Percentiles rank a stretch among this genome's conserved stretches.
Evolutionary conservation across 2,797 vertebrate species (phyloP).

Genomic region (Netta rufina): DNA sequence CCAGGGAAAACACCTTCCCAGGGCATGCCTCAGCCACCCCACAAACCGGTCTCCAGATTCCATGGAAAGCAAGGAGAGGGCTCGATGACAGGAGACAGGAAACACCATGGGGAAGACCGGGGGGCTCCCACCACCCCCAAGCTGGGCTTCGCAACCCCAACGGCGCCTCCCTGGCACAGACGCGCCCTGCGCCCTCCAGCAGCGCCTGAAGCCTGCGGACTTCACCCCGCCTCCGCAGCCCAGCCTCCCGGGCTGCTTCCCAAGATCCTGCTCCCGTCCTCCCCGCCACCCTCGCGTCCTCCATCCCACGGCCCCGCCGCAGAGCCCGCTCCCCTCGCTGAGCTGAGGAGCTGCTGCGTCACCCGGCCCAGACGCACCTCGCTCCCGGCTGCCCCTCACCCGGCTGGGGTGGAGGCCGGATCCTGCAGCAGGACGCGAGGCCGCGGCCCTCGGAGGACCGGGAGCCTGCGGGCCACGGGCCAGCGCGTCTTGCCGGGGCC

Average conservation of each 20-base stretch:
- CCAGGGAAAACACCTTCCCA: background rate
- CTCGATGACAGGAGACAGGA: rapidly evolving
- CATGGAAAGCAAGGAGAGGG: background rate
- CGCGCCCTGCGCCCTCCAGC: background rate
- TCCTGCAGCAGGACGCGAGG: background rate
- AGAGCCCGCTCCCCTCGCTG: background rate
- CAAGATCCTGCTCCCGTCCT: background rate
- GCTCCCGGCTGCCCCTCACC: background rate
- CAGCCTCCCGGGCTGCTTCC: background rate
- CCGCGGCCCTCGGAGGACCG: background rate
- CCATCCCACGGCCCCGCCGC: background rate
- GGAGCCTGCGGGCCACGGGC: background rate
- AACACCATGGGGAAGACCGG: background rate
- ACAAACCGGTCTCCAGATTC: rapidly evolving
- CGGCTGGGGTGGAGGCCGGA: background rate
- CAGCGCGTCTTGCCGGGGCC: background rate
- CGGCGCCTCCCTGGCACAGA: too few relatives aligned
- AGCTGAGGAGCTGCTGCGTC: too few relatives aligned
- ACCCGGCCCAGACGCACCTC: background rate
- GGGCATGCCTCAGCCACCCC: rapidly evolving
- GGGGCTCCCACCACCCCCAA: rapidly evolving
- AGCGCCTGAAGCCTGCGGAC: background rate
- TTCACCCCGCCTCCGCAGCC: background rate
- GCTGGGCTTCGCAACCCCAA: rapidly evolving
- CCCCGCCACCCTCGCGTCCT: background rate